These are phyloP conservation scores for Ceratosolen solmsi DNA, from an alignment of 1,140 invertebrate genomes.

Conservation along the genomic window DNA sequence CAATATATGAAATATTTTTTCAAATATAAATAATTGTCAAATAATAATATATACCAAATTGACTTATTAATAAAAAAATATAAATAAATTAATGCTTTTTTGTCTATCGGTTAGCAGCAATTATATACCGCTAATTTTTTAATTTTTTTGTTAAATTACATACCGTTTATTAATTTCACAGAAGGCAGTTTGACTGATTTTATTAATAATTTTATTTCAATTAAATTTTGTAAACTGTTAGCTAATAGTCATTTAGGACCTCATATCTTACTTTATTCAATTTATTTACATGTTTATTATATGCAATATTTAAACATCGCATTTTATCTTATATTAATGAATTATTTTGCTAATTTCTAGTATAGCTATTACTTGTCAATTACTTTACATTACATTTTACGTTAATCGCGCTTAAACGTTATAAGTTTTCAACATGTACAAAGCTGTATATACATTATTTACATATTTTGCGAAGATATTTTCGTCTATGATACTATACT, in stretches of 20 bases:
- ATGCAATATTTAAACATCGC: conserved; percentile 66
- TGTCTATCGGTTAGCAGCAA: neutral
- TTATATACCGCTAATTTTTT: conserved; percentile 8
- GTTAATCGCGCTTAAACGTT: conserved; percentile 66
- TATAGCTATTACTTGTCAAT: conserved; percentile 61
- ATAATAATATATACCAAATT: neutral
- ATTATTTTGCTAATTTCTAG: conserved; percentile 63
- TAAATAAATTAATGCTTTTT: too few species aligned
- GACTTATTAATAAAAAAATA: too few species aligned
- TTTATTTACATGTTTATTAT: conserved; percentile 73
- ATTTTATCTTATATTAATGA: conserved; percentile 58
- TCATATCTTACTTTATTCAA: conserved; percentile 70
- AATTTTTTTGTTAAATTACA: neutral
- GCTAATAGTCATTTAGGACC: conserved; percentile 69
- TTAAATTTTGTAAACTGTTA: conserved; percentile 66
- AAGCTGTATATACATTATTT: conserved; percentile 73
- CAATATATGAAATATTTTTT: neutral
- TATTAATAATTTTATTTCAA: conserved; percentile 61
- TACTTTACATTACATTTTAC: conserved; percentile 62
- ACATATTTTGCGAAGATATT: conserved; percentile 58
- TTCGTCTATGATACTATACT: conserved; percentile 55
- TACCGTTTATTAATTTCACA: neutral
- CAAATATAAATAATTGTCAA: neutral
- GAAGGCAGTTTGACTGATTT: conserved; percentile 26
- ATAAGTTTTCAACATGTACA: conserved; percentile 74